Percentiles rank a stretch among this genome's conserved stretches.
phyloP scores from a whole-genome alignment of 1,140 invertebrate species.

The Tetramorium alpestre region DNA sequence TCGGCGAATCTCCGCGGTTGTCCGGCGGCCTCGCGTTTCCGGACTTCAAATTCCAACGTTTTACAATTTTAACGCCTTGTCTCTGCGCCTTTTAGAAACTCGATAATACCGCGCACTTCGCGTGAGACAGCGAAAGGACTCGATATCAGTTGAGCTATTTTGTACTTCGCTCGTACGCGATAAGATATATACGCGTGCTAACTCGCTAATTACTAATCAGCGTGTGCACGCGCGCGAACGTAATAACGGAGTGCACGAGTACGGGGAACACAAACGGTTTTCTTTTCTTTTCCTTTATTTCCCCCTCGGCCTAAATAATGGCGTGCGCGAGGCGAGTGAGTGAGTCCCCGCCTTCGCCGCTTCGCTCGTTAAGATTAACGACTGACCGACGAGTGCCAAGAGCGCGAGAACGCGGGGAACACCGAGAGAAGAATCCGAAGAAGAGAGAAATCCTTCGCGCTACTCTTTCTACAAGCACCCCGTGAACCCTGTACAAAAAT shows the following conservation, averaged over 20 bases:
- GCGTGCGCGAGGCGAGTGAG: constrained; percentile 27
- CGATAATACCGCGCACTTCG: neutral
- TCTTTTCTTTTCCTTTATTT: neutral
- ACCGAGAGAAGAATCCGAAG: constrained; percentile 35
- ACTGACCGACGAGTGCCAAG: constrained; percentile 55
- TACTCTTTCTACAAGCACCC: neutral
- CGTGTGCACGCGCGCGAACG: constrained; percentile 22
- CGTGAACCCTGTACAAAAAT: constrained; percentile 13
- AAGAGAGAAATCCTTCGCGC: constrained; percentile 24
- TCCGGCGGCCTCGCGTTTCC: neutral
- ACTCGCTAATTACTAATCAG: constrained; percentile 47
- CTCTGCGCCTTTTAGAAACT: neutral
- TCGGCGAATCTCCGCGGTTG: neutral
- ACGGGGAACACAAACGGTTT: constrained; percentile 1
- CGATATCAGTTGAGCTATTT: neutral
- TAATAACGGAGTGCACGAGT: neutral
- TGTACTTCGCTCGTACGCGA: neutral
- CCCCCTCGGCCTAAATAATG: constrained; percentile 30
- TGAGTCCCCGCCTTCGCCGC: constrained; percentile 46
- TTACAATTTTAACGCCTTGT: neutral
- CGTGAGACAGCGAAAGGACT: neutral
- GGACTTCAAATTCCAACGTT: neutral
- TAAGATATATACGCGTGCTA: constrained; percentile 31
- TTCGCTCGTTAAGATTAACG: constrained; percentile 70
- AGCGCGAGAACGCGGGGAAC: constrained; percentile 31